Conservation (phyloP, 2,797 vertebrate genomes). For the Fistularia commersonii region DNA sequence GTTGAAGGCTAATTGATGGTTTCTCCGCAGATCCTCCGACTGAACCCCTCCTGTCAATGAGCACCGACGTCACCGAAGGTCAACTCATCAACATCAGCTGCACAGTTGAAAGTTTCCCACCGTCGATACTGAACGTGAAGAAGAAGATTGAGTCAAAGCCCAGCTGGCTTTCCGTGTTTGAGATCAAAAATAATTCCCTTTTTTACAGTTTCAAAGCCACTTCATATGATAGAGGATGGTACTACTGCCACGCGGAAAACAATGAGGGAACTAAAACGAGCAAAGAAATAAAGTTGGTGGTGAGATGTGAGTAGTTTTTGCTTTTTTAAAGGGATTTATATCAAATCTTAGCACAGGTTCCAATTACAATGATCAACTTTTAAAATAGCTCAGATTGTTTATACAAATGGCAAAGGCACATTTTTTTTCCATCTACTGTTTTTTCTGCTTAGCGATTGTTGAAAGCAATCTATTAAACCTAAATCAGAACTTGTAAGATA, state of each 20-base stretch:
- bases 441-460: too few relatives aligned
- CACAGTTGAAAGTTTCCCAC: slow-evolving; percentile 44
- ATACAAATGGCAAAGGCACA: too few relatives aligned
- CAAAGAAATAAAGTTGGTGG: background rate
- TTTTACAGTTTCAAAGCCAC: slow-evolving; percentile 2
- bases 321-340: too few relatives aligned
- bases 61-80: slow-evolving; percentile 16
- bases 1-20: background rate
- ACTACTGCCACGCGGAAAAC: slow-evolving; percentile 33
- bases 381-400: background rate
- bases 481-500: too few relatives aligned
- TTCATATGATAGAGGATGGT: slow-evolving; percentile 9
- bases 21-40: slow-evolving; percentile 54
- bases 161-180: accelerated
- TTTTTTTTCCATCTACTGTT: too few relatives aligned
- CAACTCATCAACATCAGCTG: slow-evolving; percentile 24
- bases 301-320: slow-evolving; percentile 52
- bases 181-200: background rate
- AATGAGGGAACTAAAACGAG: background rate
- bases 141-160: background rate
- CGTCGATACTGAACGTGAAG: background rate
- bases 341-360: too few relatives aligned
- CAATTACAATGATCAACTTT: background rate
- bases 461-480: background rate
- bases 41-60: slow-evolving; percentile 15